Conservation (phyloP, 1,140 invertebrate genomes). For the Limonius californicus region DNA sequence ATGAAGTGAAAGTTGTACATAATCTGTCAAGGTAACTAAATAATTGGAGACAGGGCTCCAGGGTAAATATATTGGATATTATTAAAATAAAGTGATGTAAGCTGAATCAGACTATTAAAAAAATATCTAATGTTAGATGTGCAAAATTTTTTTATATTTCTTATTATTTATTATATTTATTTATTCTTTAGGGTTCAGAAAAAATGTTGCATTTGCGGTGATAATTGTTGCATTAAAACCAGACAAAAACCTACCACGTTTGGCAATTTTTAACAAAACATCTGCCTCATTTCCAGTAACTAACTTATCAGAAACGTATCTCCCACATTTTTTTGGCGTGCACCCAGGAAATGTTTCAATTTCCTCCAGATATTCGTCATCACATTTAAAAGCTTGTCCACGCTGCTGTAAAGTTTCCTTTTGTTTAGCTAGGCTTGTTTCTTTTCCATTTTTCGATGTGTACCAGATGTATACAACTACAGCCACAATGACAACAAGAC, state of each 20-base stretch:
- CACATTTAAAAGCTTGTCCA: slow-evolving; percentile 59
- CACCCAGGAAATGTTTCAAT: slow-evolving; percentile 59
- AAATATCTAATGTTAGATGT: too few relatives aligned
- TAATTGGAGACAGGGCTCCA: too few relatives aligned
- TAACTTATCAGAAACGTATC: slow-evolving; percentile 72
- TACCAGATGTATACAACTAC: slow-evolving; percentile 61
- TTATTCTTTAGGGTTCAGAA: too few relatives aligned
- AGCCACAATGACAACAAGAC: slow-evolving; percentile 51
- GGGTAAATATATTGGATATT: too few relatives aligned
- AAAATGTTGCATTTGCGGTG: too few relatives aligned
- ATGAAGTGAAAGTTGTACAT: too few relatives aligned
- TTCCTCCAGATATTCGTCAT: slow-evolving; percentile 55
- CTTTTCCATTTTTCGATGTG: slow-evolving; percentile 52
- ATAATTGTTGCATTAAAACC: neutral
- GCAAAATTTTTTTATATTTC: too few relatives aligned
- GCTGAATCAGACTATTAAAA: too few relatives aligned
- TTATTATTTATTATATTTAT: too few relatives aligned
- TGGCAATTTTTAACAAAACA: slow-evolving; percentile 62
- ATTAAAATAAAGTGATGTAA: too few relatives aligned
- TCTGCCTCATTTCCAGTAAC: slow-evolving; percentile 63
- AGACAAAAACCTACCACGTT: slow-evolving; percentile 44
- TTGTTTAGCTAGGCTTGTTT: slow-evolving; percentile 51
- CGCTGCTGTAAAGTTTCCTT: slow-evolving; percentile 56
- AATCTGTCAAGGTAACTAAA: too few relatives aligned
- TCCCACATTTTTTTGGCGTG: slow-evolving; percentile 69